A percentile compares a stretch with the other conserved stretches of the same genome.
These are phyloP conservation scores for Sinocyclocheilus anshuiensis DNA, from an alignment of 2,113 vertebrate genomes.

Conservation along the genomic window DNA sequence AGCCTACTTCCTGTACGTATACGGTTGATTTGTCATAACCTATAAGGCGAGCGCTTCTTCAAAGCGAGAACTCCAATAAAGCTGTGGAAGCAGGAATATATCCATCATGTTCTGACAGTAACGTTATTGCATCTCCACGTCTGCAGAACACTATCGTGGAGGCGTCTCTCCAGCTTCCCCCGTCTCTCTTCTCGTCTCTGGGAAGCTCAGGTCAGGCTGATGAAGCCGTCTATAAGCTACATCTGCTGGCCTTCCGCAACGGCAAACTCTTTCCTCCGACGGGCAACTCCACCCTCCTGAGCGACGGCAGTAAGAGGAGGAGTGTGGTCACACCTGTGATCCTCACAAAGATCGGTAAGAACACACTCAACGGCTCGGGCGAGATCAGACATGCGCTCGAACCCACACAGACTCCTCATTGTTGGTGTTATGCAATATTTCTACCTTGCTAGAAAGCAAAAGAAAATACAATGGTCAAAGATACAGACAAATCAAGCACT, in stretches of 20 bases:
- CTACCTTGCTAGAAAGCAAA: neutral
- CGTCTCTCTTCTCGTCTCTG: slow-evolving; percentile 83
- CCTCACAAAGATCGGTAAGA: slow-evolving; percentile 89
- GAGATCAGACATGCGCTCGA: neutral
- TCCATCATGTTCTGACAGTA: slow-evolving; percentile 15
- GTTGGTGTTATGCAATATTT: neutral
- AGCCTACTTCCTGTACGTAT: neutral
- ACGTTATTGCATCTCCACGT: neutral
- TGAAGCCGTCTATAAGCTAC: slow-evolving; percentile 86
- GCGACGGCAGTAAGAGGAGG: slow-evolving; percentile 85
- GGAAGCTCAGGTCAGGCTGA: slow-evolving; percentile 77
- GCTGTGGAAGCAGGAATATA: neutral
- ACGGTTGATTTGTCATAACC: neutral
- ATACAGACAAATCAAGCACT: too few relatives aligned
- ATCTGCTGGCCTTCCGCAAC: slow-evolving; percentile 93
- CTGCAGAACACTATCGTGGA: slow-evolving; percentile 89
- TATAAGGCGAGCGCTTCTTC: neutral
- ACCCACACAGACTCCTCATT: neutral
- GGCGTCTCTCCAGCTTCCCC: slow-evolving; percentile 91
- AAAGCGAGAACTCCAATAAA: slow-evolving; percentile 10
- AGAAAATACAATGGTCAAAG: too few relatives aligned
- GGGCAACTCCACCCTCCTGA: slow-evolving; percentile 86
- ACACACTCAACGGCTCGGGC: neutral
- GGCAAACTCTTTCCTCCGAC: slow-evolving; percentile 95
- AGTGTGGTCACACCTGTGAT: slow-evolving; percentile 93